Conservation (phyloP, 92 coral and sea anemone species). For the Anthopleura xanthogrammica region DNA sequence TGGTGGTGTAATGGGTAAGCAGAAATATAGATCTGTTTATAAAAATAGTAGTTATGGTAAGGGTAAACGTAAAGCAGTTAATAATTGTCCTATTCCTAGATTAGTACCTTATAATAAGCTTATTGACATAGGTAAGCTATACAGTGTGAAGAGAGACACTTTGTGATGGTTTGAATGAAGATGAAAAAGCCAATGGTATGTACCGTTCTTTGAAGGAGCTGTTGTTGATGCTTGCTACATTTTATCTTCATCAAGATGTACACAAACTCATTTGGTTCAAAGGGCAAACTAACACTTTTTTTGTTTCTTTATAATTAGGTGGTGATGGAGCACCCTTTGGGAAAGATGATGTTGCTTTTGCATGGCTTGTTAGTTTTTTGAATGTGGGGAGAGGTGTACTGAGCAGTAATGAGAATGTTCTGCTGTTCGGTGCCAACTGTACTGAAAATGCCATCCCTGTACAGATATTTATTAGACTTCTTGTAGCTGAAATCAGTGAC, state of each 20-base stretch:
- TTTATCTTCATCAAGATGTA: conserved; percentile 38
- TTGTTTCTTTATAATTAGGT: conserved; percentile 56
- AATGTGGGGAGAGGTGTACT: conserved; percentile 41
- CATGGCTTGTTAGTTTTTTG: conserved; percentile 58
- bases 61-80: conserved; percentile 39
- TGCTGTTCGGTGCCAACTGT: conserved; percentile 56
- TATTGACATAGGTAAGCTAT: no score
- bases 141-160: conserved; percentile 48
- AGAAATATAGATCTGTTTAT: conserved; percentile 13
- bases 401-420: conserved; percentile 50
- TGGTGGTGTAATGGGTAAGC: conserved; percentile 8
- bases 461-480: conserved; percentile 20
- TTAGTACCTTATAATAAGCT: no score
- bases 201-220: conserved; percentile 41
- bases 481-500: conserved; percentile 32
- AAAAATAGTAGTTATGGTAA: conserved; percentile 28
- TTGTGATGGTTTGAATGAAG: conserved; percentile 38
- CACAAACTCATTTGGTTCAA: conserved; percentile 44
- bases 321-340: conserved; percentile 72
- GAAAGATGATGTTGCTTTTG: conserved; percentile 51
- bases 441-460: conserved; percentile 56
- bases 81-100: conserved; percentile 33
- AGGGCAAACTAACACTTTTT: conserved; percentile 39
- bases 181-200: conserved; percentile 45
- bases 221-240: conserved; percentile 43